Percentiles rank a stretch among this genome's conserved stretches.
These are phyloP conservation scores for Tupiocoris notatus DNA, from an alignment of 2,888 invertebrate species.

Conservation along the genomic window DNA sequence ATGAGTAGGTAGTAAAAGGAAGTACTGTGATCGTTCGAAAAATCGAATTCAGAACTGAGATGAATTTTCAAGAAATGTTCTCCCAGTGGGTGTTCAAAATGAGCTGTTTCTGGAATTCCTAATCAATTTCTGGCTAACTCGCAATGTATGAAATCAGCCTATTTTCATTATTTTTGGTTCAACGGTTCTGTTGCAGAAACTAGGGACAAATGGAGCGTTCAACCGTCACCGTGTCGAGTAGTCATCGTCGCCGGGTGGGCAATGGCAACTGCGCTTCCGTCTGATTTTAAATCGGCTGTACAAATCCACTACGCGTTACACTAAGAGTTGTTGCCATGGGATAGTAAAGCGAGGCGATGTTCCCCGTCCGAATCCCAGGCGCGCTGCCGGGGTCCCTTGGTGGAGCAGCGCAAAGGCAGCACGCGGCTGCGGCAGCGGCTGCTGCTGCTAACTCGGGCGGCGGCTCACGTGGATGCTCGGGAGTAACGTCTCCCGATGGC, in stretches of 20 bases:
- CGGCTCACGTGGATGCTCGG: slow-evolving; percentile 15
- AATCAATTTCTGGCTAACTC: too few relatives aligned
- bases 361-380: slow-evolving; percentile 48
- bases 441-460: slow-evolving; percentile 19
- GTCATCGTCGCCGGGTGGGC: background rate
- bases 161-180: too few relatives aligned
- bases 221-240: background rate
- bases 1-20: too few relatives aligned
- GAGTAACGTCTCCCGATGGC: background rate
- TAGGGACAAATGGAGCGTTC: background rate
- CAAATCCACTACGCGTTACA: background rate
- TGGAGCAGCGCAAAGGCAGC: slow-evolving; percentile 16
- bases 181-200: background rate
- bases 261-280: background rate
- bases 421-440: slow-evolving; percentile 4
- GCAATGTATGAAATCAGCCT: too few relatives aligned
- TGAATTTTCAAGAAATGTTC: too few relatives aligned
- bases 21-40: too few relatives aligned
- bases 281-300: background rate
- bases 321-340: slow-evolving; percentile 10
- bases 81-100: too few relatives aligned
- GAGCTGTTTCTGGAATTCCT: too few relatives aligned
- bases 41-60: too few relatives aligned
- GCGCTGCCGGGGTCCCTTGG: slow-evolving; percentile 26
- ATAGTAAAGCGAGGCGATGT: slow-evolving; percentile 42